A percentile compares a stretch with the other conserved stretches of the same genome.
phyloP scores from a whole-genome alignment of 2,888 invertebrate genomes.

The Oligia fasciuncula region DNA sequence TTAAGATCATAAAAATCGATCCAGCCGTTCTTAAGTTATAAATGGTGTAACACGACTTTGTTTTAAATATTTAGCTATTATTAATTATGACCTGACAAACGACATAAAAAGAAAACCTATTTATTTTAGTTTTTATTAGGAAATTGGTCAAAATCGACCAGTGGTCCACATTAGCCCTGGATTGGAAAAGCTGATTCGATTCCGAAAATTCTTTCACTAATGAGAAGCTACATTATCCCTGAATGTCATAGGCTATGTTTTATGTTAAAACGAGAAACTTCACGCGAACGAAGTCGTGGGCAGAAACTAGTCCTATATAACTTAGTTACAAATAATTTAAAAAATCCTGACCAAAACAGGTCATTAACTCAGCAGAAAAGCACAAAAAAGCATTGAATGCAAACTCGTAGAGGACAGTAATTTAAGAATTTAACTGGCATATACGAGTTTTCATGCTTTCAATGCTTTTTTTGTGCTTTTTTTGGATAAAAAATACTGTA shows the following conservation, averaged over 20 bases:
- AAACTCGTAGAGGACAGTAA: neutral
- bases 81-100: neutral
- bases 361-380: too few species aligned
- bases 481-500: neutral
- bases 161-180: neutral
- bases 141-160: neutral
- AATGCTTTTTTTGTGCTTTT: neutral
- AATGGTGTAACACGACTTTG: too few species aligned
- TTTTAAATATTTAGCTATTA: too few species aligned
- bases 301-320: too few species aligned
- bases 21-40: too few species aligned
- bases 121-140: neutral
- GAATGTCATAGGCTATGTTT: too few species aligned
- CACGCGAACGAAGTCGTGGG: too few species aligned
- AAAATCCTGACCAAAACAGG: neutral
- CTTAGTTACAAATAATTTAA: neutral
- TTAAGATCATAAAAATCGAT: too few species aligned
- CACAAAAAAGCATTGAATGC: neutral
- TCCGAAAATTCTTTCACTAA: too few species aligned
- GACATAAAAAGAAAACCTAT: neutral
- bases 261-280: too few species aligned
- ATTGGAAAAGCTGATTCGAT: too few species aligned
- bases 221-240: too few species aligned
- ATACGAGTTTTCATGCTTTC: neutral
- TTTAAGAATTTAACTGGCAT: neutral